phyloP scores from a whole-genome alignment of 2,888 invertebrate genomes.

The Octonoba sinensis region DNA sequence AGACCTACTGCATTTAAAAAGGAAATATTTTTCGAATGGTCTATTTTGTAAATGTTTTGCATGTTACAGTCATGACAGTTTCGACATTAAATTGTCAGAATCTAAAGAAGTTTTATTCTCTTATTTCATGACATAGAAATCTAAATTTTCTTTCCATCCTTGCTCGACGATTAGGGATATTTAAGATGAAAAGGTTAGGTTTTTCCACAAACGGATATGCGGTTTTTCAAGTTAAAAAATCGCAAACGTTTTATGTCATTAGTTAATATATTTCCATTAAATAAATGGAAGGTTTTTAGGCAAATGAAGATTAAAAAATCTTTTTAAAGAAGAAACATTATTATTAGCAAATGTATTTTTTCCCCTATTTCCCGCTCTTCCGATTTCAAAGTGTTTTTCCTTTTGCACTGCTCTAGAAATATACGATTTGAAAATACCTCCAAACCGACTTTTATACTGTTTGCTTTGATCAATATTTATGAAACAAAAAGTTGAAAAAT shows the following conservation, averaged over 20 bases:
- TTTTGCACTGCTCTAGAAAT: not conserved
- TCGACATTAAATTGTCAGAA: slow-evolving; percentile 43
- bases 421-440: no score
- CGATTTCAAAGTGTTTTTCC: slow-evolving; percentile 7
- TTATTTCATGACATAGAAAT: slow-evolving; percentile 9
- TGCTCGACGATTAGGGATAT: no score
- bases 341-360: slow-evolving; percentile 38
- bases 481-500: slow-evolving; percentile 40
- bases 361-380: not conserved
- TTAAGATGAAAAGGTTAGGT: no score
- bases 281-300: slow-evolving; percentile 44
- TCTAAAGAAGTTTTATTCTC: slow-evolving; percentile 29
- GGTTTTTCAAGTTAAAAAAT: not conserved
- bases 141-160: not conserved
- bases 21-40: no score
- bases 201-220: not conserved
- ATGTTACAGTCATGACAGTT: slow-evolving; percentile 23
- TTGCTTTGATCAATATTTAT: slow-evolving; percentile 51
- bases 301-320: slow-evolving; percentile 11
- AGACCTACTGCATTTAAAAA: no score
- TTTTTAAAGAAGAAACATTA: slow-evolving; percentile 28
- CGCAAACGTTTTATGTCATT: slow-evolving; percentile 24
- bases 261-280: slow-evolving; percentile 58
- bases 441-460: not conserved
- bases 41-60: not conserved